phyloP scores from a whole-genome alignment of 2,888 invertebrate genomes.

The Eupithecia abbreviata region DNA sequence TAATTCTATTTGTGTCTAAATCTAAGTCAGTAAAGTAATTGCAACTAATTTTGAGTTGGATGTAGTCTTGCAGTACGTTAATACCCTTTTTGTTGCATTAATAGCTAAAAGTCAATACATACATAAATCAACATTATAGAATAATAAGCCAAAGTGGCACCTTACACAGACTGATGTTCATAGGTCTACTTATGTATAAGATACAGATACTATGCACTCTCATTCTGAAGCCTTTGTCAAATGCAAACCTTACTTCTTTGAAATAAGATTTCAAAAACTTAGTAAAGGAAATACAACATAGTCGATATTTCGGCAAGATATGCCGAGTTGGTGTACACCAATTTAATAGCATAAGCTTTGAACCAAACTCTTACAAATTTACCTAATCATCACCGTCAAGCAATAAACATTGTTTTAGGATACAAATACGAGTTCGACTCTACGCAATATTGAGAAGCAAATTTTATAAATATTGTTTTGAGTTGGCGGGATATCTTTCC shows the following conservation, averaged over 20 bases:
- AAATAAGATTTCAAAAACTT: conserved; percentile 27
- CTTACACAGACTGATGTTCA: conserved; percentile 52
- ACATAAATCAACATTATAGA: background rate
- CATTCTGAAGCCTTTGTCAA: conserved; percentile 14
- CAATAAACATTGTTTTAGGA: conserved; percentile 41
- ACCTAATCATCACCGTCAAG: conserved; percentile 39
- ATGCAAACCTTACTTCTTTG: conserved; percentile 27
- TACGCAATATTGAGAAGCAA: conserved; percentile 25
- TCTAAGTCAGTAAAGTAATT: background rate
- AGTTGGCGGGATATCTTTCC: background rate
- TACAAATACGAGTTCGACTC: conserved; percentile 47
- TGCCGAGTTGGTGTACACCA: background rate
- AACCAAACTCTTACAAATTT: conserved; percentile 16
- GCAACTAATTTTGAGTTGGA: conserved; percentile 2
- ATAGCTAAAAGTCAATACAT: background rate
- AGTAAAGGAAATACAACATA: conserved; percentile 18
- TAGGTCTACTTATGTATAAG: conserved; percentile 9
- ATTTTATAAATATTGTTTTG: background rate
- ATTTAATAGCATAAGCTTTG: conserved; percentile 1
- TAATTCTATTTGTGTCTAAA: conserved; percentile 1
- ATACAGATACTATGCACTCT: conserved; percentile 9
- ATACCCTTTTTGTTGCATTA: conserved; percentile 36
- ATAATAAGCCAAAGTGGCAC: conserved; percentile 61
- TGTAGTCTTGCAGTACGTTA: conserved; percentile 11
- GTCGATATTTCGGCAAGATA: conserved; percentile 5